Base-by-base conservation (phyloP, 2,888 invertebrate species). In the Arctia plantaginis region DNA sequence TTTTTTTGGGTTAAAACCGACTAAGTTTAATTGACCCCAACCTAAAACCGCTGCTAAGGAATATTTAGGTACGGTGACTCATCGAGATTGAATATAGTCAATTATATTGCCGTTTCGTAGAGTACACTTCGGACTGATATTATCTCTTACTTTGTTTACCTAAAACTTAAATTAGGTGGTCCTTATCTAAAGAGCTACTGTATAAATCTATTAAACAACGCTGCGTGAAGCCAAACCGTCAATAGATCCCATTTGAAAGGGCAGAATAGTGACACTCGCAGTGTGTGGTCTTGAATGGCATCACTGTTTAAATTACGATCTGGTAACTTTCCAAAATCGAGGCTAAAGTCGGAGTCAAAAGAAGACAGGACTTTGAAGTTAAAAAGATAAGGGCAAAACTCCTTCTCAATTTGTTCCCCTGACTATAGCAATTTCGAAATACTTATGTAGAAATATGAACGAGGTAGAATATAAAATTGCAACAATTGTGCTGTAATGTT, bases 101-200 rank as follows among this genome's bases (percentile, higher is more conserved):
- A 18, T 47, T 20, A 1, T 44, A 44, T 15, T 15, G 15, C 15
- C 44, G 15, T 51, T 8, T 51, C n/a, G n/a, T 55, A 55, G 20
- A 10, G 3, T 55, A 13, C 59, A 27, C 27, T 59, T 27, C 0
- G 27, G n/a, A 27, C 30, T 69, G 51, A 69, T 51, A 68, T 20
- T 33, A 44, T 33, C 33, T 55, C 15, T 23, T 18, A 69, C 3
- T 10, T 39, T 27, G 0, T 69, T 69, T 41, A 13, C 20, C 10
- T 23, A 0, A 44, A 66, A 70, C 66, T 70, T 66, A 47, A 20
- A 66, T 70, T 44, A 44, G 47, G 44, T 67, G 59, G 13, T 66
- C 3, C 27, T 74, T 74, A 75, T 75, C 75, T 72, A 59, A 47
- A 65, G 30, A 66, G 75, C 75, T 75, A 75, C 75, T 70, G 75